A percentile compares a stretch with the other conserved stretches of the same genome.
Evolutionary conservation across 1,140 invertebrate genomes (phyloP).

Genomic region (Cecropterus lyciades): DNA sequence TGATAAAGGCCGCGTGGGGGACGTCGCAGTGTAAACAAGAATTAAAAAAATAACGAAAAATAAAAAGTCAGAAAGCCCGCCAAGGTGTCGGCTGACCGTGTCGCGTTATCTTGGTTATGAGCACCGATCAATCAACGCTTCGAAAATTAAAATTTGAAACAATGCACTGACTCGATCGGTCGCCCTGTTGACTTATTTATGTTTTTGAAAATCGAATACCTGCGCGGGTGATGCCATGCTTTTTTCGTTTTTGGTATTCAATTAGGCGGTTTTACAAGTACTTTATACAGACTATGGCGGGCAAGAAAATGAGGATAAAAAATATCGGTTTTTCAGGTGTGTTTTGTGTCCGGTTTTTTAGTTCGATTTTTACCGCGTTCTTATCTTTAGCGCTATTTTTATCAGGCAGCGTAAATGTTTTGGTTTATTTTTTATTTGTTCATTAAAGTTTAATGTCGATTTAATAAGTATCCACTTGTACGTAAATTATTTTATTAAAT

Average conservation of each 20-base stretch:
- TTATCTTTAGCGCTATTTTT: conserved; percentile 26
- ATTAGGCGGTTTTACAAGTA: conserved; percentile 36
- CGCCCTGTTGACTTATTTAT: conserved; percentile 38
- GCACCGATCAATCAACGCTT: conserved; percentile 67
- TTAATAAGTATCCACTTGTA: too few species aligned
- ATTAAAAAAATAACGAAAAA: conserved; percentile 49
- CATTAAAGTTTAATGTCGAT: background rate
- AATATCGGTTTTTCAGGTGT: conserved; percentile 18
- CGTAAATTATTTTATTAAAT: too few species aligned
- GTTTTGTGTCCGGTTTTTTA: conserved; percentile 23
- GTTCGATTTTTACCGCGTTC: conserved; percentile 6
- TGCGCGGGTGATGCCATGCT: conserved; percentile 35
- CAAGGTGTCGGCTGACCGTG: conserved; percentile 60
- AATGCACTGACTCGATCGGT: conserved; percentile 49
- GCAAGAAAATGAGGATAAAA: conserved; percentile 28
- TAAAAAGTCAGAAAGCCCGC: conserved; percentile 39
- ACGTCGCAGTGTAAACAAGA: conserved; percentile 58
- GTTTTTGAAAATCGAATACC: conserved; percentile 34
- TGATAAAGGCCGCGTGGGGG: conserved; percentile 62
- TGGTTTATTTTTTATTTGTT: background rate
- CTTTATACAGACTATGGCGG: conserved; percentile 32
- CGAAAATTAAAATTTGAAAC: conserved; percentile 70
- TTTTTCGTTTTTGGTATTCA: conserved; percentile 36
- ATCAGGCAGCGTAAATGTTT: background rate
- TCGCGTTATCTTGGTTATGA: conserved; percentile 61